Evolutionary conservation across 2,113 vertebrate genomes (phyloP).

Genomic region (Burhinus oedicnemus): DNA sequence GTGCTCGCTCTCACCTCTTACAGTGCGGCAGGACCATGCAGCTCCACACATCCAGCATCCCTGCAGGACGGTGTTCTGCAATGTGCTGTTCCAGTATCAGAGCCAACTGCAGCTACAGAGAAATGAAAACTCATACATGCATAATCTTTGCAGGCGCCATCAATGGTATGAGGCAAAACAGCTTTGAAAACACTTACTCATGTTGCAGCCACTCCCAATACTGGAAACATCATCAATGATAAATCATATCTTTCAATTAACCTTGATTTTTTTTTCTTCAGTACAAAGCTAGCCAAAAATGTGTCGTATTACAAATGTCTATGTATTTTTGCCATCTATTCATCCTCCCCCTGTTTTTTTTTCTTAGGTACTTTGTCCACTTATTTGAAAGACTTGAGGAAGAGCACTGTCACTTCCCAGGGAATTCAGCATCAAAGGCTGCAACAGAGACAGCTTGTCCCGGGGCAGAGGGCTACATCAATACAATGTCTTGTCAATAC

Average conservation of each 20-base stretch:
- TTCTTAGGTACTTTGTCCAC: neutral
- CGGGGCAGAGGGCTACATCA: neutral
- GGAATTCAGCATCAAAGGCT: neutral
- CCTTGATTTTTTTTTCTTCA: slow-evolving; percentile 6
- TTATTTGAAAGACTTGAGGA: neutral
- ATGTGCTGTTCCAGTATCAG: neutral
- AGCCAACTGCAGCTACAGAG: neutral
- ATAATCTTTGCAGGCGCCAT: neutral
- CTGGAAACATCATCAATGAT: slow-evolving; percentile 64
- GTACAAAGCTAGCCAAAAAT: slow-evolving; percentile 23
- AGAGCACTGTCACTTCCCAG: neutral
- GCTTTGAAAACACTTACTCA: slow-evolving; percentile 70
- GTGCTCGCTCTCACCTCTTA: neutral
- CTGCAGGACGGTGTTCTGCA: neutral
- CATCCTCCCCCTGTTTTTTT: neutral
- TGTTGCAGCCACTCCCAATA: slow-evolving; percentile 53
- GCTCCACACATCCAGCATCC: neutral
- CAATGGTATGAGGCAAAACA: slow-evolving; percentile 3
- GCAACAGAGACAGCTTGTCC: neutral
- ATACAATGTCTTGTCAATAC: neutral
- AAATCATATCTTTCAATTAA: slow-evolving; percentile 73
- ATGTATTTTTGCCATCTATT: neutral
- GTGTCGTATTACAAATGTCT: slow-evolving; percentile 22
- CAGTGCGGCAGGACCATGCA: neutral
- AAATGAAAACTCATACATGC: neutral